Conservation (phyloP, 2,113 vertebrate genomes). For the Lates calcarifer region DNA sequence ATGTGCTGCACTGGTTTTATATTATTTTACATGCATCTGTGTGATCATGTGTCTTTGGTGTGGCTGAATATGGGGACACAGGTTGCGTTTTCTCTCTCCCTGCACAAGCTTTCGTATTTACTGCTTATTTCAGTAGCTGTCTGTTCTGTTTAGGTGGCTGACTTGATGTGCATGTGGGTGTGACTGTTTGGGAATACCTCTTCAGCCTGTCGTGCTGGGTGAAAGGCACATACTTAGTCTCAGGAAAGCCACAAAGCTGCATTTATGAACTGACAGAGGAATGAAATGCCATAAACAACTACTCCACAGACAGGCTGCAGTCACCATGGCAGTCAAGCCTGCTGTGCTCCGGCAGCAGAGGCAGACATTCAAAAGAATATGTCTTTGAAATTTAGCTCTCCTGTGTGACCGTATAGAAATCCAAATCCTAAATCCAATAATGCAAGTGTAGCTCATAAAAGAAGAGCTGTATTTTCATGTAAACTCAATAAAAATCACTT, state of each 20-base stretch:
- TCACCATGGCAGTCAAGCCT: constrained; percentile 43
- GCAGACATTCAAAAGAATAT: not conserved
- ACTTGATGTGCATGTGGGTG: constrained; percentile 55
- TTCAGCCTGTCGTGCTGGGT: constrained; percentile 48
- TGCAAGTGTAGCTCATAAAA: constrained; percentile 7
- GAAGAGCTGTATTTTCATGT: constrained; percentile 19
- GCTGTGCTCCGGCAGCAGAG: constrained; percentile 1
- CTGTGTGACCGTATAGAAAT: not conserved
- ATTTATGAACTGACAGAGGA: constrained; percentile 80
- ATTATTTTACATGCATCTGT: not conserved
- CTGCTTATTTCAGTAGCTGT: constrained; percentile 47
- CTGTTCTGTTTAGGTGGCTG: constrained; percentile 47
- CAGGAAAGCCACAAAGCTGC: constrained; percentile 77
- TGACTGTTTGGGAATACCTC: constrained; percentile 63
- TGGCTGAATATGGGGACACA: not conserved
- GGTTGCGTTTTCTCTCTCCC: not conserved
- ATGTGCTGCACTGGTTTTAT: constrained; percentile 25
- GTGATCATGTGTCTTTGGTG: not conserved
- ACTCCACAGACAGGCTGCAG: constrained; percentile 58
- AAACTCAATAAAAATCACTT: constrained; percentile 15
- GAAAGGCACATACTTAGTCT: constrained; percentile 63
- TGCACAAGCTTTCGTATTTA: constrained; percentile 11
- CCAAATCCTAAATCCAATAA: constrained; percentile 30
- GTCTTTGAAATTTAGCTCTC: constrained; percentile 7
- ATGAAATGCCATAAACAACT: constrained; percentile 73